Base-by-base conservation (phyloP, 2,888 invertebrate species). In the Diplazon laetatorius region DNA sequence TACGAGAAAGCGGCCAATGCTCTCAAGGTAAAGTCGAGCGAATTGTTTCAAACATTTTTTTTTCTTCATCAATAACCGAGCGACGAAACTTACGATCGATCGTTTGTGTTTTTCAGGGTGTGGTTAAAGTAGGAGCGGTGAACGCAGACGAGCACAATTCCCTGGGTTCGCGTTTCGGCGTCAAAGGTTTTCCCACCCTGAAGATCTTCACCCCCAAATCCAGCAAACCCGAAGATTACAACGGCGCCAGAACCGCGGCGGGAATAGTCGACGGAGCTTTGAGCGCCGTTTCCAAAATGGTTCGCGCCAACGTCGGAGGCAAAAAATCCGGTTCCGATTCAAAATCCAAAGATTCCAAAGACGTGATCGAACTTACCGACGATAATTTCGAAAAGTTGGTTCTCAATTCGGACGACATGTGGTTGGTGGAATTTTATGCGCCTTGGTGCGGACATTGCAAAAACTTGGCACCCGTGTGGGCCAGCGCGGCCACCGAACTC, bases 371-470 rank as follows among this genome's bases (percentile, higher is more conserved):
- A 87, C 92, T 99, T 80, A 99, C 99, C 0, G 99, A 99, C 90
- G 94, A 95, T 81, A 99, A 99, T 93, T 99, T 99, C 91, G 96
- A 98, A 82, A 95, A 96, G 90, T 91, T 96, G 69, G 99, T 99
- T 14, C 90, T 99, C 84, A 93, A 97, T 84, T 98, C 98, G 59
- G 97, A 99, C 14, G 99, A 99, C 88, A 93, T 98, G 91, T 99
- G 99, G 98, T 92, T 99, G 84, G 98, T 99, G 1, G 99, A 99
- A 92, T 99, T 99, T 93, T 99, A 95, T 91, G 99, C 99, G 5
- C 97, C 97, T 0, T 98, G 98, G 96, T 98, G 98, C 91, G 98
- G 98, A 4, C 98, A 98, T 91, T 98, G 98, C 92, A 99, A 99
- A 92, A 98, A 96, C 89, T 92, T 99, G 68, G 99, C 96, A 69